Percentiles rank a stretch among this genome's conserved stretches.
Evolutionary conservation across 2,113 vertebrate species (phyloP).

Genomic region (Craseonycteris thonglongyai): DNA sequence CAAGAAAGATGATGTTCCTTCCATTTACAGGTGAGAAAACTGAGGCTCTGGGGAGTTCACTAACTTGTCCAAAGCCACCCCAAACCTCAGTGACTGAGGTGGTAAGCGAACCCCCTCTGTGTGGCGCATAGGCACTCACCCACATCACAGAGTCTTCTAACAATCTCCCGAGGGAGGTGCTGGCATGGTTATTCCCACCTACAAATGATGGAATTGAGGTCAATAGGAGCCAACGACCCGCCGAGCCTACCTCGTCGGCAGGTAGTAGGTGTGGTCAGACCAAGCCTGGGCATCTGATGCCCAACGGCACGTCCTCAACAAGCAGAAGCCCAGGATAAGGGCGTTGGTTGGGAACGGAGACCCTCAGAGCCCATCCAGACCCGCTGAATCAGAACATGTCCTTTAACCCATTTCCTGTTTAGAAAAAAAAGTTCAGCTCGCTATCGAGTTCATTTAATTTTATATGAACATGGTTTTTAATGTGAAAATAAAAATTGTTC

Average conservation of each 20-base stretch:
- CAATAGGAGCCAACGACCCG: not conserved
- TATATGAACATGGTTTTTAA: too few species aligned
- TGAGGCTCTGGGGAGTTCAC: not conserved
- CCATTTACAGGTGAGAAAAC: not conserved
- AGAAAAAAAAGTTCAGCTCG: too few species aligned
- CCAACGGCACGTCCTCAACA: not conserved
- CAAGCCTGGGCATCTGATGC: not conserved
- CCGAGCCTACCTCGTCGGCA: too few species aligned
- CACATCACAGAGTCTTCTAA: fast-evolving
- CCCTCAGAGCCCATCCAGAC: not conserved
- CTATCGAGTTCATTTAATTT: too few species aligned
- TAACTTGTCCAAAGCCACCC: not conserved
- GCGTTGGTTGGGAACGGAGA: not conserved
- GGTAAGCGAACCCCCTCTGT: fast-evolving
- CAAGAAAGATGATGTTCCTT: not conserved
- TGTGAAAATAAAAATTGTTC: too few species aligned
- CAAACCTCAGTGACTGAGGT: not conserved
- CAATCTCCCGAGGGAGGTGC: not conserved
- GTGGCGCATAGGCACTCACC: not conserved
- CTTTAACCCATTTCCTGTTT: too few species aligned
- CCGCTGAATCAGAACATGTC: not conserved
- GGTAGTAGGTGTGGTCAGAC: too few species aligned
- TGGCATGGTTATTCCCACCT: not conserved
- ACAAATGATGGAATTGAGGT: not conserved
- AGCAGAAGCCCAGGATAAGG: not conserved